phyloP scores from a whole-genome alignment of 2,888 invertebrate genomes.

The Synergus umbraculus region DNA sequence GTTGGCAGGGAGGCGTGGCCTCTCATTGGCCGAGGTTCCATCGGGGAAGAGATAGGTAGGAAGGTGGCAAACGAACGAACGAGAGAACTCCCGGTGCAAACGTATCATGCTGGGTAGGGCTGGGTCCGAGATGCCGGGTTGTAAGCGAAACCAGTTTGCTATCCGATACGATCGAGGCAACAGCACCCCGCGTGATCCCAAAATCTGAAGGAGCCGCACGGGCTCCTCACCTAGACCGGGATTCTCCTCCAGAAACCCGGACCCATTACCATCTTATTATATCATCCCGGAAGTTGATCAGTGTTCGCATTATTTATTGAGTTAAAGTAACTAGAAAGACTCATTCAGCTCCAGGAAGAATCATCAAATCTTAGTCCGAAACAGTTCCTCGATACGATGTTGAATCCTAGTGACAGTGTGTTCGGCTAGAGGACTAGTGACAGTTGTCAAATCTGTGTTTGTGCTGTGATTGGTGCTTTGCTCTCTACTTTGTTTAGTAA shows the following conservation, averaged over 20 bases:
- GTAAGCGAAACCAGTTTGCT: slow-evolving; percentile 78
- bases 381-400: background rate
- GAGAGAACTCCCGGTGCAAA: slow-evolving; percentile 70
- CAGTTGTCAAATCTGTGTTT: slow-evolving; percentile 1
- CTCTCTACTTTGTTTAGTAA: background rate
- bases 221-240: slow-evolving; percentile 50
- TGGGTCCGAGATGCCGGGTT: slow-evolving; percentile 76
- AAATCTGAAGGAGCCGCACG: slow-evolving; percentile 45
- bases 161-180: slow-evolving; percentile 77
- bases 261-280: background rate
- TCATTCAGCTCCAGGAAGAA: background rate
- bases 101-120: slow-evolving; percentile 77
- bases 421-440: background rate
- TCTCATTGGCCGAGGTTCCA: slow-evolving; percentile 63
- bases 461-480: slow-evolving; percentile 1
- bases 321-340: background rate
- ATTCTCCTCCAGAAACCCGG: slow-evolving; percentile 34
- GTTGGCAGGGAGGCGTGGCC: slow-evolving; percentile 77
- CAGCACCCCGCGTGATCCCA: slow-evolving; percentile 67
- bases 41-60: slow-evolving; percentile 47
- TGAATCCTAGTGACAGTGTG: background rate
- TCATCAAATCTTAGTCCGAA: background rate
- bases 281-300: background rate
- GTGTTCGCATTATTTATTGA: background rate
- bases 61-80: slow-evolving; percentile 50